Evolutionary conservation across 2,888 invertebrate genomes (phyloP).

Genomic region (Nemoura dubitans): DNA sequence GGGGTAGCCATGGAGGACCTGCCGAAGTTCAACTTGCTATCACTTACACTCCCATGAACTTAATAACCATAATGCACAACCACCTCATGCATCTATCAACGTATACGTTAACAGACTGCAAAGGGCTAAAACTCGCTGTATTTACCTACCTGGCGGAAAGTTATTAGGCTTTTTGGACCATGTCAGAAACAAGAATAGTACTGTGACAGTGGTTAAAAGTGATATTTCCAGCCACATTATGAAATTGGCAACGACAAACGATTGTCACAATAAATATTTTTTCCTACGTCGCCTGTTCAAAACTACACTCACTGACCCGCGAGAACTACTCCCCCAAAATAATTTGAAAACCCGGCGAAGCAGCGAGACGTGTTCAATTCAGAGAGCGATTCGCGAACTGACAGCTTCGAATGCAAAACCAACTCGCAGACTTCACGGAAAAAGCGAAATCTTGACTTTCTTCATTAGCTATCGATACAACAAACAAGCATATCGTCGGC

Average conservation of each 20-base stretch:
- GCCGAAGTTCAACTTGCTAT: neutral
- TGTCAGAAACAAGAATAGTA: constrained; percentile 35
- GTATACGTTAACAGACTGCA: too few species aligned
- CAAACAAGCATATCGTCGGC: neutral
- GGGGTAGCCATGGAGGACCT: constrained; percentile 48
- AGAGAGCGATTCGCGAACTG: too few species aligned
- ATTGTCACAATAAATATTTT: too few species aligned
- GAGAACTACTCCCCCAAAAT: too few species aligned
- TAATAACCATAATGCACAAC: neutral
- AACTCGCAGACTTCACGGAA: neutral
- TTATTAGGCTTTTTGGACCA: constrained; percentile 46
- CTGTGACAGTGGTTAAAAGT: constrained; percentile 42
- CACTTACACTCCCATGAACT: neutral
- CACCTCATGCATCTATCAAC: too few species aligned
- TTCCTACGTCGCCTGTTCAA: too few species aligned
- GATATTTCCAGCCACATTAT: constrained; percentile 46
- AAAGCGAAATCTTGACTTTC: neutral
- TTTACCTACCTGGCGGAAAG: constrained; percentile 48
- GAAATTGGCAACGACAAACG: neutral
- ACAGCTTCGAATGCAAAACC: too few species aligned
- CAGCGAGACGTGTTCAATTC: too few species aligned
- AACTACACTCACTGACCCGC: too few species aligned
- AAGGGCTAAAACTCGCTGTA: too few species aligned
- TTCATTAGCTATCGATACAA: neutral
- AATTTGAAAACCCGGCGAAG: too few species aligned